Evolutionary conservation across 2,797 vertebrate genomes (phyloP).

Genomic region (Anolis apletophallus): DNA sequence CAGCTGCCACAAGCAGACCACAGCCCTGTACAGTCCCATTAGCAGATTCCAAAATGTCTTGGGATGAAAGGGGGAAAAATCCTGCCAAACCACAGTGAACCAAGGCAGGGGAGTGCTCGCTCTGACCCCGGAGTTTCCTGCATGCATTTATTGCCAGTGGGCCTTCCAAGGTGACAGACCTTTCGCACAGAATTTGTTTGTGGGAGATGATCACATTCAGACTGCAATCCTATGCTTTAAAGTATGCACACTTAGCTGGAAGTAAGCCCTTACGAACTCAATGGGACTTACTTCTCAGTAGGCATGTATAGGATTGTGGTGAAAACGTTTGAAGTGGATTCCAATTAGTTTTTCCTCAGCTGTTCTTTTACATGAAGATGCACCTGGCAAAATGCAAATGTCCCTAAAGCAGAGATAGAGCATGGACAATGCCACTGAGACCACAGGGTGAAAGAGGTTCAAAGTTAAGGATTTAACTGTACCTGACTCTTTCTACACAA

Average conservation of each 20-base stretch:
- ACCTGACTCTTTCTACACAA: not conserved
- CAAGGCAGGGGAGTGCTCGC: constrained; percentile 9
- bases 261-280: constrained; percentile 9
- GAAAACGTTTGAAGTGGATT: not conserved
- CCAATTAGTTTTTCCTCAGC: constrained; percentile 13
- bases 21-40: constrained; percentile 39
- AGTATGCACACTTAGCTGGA: not conserved
- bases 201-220: not conserved
- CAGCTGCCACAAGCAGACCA: constrained; percentile 36
- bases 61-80: constrained; percentile 69
- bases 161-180: not conserved
- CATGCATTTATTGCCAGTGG: not conserved
- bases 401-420: constrained; percentile 31
- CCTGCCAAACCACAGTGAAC: constrained; percentile 47
- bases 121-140: constrained; percentile 35
- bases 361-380: constrained; percentile 27
- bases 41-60: constrained; percentile 3
- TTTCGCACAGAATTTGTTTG: constrained; percentile 17
- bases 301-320: not conserved
- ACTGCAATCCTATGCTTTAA: not conserved
- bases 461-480: constrained; percentile 24
- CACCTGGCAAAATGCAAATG: constrained; percentile 28
- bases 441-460: constrained; percentile 43
- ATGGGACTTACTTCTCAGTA: not conserved
- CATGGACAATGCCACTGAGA: constrained; percentile 40